These are phyloP conservation scores for Clarias platycephalus DNA, from an alignment of 2,797 vertebrate species.

Conservation along the genomic window DNA sequence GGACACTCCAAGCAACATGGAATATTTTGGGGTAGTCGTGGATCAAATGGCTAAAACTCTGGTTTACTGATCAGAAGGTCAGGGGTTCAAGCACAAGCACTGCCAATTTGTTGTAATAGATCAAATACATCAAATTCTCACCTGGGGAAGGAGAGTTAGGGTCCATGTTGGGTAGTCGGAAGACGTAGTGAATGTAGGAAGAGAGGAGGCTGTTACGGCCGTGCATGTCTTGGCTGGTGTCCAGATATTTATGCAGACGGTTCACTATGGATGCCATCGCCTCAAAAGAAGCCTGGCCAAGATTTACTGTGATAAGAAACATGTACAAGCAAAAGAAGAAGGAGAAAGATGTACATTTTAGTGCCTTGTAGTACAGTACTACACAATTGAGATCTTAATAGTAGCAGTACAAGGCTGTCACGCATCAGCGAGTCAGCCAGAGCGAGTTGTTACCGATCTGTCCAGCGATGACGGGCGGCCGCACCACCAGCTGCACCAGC, in stretches of 20 bases:
- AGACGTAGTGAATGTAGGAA: slow-evolving; percentile 96
- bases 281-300: slow-evolving; percentile 96
- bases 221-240: slow-evolving; percentile 95
- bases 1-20: neutral
- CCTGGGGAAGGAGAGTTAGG: slow-evolving; percentile 94
- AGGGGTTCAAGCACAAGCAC: too few species aligned
- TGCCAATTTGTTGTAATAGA: neutral
- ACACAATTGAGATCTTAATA: neutral
- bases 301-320: slow-evolving; percentile 79
- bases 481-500: slow-evolving; percentile 92
- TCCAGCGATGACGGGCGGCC: slow-evolving; percentile 94
- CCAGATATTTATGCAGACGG: slow-evolving; percentile 94
- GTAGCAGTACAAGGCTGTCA: neutral
- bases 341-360: neutral
- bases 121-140: neutral
- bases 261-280: slow-evolving; percentile 97
- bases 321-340: neutral
- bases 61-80: too few species aligned
- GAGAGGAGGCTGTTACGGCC: slow-evolving; percentile 93
- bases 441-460: slow-evolving; percentile 85
- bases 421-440: neutral
- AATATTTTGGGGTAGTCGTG: neutral
- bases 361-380: neutral
- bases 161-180: slow-evolving; percentile 92
- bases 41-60: too few species aligned